A percentile compares a stretch with the other conserved stretches of the same genome.
These are phyloP conservation scores for Puma concolor DNA, from an alignment of 2,113 vertebrate species.

Conservation along the genomic window DNA sequence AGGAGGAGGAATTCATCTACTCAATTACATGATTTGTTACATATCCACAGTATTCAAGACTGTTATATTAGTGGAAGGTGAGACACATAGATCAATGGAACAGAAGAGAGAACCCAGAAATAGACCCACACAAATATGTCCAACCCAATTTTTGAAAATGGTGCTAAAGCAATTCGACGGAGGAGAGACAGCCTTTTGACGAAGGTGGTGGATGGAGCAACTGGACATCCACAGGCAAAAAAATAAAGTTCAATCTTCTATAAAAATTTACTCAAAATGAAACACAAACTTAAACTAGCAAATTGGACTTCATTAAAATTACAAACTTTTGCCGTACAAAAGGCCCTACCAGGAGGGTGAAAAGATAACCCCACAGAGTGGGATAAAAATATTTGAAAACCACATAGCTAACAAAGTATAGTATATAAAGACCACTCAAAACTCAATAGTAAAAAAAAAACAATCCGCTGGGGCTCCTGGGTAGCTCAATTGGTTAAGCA, in stretches of 20 bases:
- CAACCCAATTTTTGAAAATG: not conserved
- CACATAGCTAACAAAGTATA: not conserved
- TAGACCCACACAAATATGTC: not conserved
- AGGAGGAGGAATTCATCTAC: not conserved
- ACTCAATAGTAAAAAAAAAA: not conserved
- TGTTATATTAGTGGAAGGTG: not conserved
- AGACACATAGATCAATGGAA: not conserved
- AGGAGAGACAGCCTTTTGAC: not conserved
- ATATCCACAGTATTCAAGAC: not conserved
- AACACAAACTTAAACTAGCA: not conserved
- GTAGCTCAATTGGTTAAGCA: too few species aligned
- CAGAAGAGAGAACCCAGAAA: not conserved
- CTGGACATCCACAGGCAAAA: not conserved
- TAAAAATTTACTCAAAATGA: slow-evolving; percentile 19
- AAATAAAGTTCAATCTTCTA: not conserved
- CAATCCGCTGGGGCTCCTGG: not conserved
- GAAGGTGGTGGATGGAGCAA: not conserved
- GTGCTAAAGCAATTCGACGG: not conserved
- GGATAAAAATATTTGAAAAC: not conserved
- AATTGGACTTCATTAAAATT: slow-evolving; percentile 27
- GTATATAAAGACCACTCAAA: not conserved
- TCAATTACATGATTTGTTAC: not conserved
- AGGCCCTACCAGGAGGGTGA: not conserved
- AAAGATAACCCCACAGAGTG: not conserved
- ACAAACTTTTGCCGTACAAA: not conserved